Evolutionary conservation across 1,140 invertebrate genomes (phyloP), one percentile per base, ranked within the genome.

Genomic region (Drusus annulatus): DNA sequence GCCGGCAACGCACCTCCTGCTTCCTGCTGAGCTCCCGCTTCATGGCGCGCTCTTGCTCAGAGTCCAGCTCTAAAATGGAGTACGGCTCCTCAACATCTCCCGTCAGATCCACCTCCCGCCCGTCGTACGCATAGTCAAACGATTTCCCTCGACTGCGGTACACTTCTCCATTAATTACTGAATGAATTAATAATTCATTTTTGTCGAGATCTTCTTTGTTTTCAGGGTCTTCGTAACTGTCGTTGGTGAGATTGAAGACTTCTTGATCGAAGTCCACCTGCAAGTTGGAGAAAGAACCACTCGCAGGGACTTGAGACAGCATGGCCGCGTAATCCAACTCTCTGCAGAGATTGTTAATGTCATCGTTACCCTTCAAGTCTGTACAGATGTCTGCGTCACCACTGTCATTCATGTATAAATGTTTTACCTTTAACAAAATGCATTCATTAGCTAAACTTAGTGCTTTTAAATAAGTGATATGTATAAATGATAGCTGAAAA

Each of bases 151-250:
- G 52, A 23, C 71, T 58, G n/a, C 54, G 51, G 54, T 75, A 75
- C 71, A 75, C 15, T 54, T 75, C 71, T 13, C 71, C 62, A 51
- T 68, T 78, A 17, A 78, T 78, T 7, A 78, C 76, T 15, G 76
- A 78, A 78, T 78, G 76, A 28, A 78, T 78, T 5, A 78, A 52
- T 15, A 78, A 15, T 31, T 78, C 76, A 51, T 78, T 78, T 45
- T 68, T 63, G 13, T 65, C 23, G 7, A 75, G 2, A 56, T 75
- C 54, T 13, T 50, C 36, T 5, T 15, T 78, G 23, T 25, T 78
- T 19, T 78, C 60, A 4, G 21, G 19, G n/a, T 50, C 62, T 5
- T 52, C 76, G 1, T n/a, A 63, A 23, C 31, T 65, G 15, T 78
- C n/a, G 7, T 68, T 51, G 68, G n/a, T n/a, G 10, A 65, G 15